Evolutionary conservation across 2,113 vertebrate genomes (phyloP).

Genomic region (Trochalopteron elliotii): DNA sequence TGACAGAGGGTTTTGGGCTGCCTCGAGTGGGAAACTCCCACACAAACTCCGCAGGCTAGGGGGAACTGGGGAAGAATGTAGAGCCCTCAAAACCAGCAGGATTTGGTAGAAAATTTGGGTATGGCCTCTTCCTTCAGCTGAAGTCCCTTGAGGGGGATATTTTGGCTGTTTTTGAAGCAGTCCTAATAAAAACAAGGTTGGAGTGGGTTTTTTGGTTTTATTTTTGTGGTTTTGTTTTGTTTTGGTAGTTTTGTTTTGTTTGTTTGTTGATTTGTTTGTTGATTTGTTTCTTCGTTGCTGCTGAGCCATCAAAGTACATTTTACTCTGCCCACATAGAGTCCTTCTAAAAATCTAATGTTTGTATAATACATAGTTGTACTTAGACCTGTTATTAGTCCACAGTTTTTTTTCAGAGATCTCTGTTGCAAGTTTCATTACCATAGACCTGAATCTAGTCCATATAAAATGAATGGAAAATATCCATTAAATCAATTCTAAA

Average conservation of each 20-base stretch:
- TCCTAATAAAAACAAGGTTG: not conserved
- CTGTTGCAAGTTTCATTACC: not conserved
- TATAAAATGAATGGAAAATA: not conserved
- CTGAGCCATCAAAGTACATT: not conserved
- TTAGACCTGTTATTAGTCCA: not conserved
- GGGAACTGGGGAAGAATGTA: not conserved
- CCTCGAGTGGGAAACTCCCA: not conserved
- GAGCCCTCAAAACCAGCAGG: not conserved
- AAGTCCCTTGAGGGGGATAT: not conserved
- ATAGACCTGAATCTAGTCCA: not conserved
- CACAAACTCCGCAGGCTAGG: not conserved
- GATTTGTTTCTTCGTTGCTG: not conserved
- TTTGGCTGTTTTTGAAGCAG: not conserved
- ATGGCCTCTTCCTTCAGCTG: not conserved
- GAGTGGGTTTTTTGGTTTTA: rapidly evolving
- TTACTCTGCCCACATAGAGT: not conserved
- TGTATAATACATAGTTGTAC: not conserved
- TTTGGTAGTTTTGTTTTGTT: rapidly evolving
- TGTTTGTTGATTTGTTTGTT: not conserved
- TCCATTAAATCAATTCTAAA: not conserved
- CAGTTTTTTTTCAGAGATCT: not conserved
- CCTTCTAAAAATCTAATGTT: not conserved
- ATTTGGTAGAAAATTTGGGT: not conserved
- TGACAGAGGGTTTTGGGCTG: not conserved
- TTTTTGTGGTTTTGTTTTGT: not conserved